Base-by-base conservation (phyloP, 2,113 vertebrate species). In the Ameiurus melas region DNA sequence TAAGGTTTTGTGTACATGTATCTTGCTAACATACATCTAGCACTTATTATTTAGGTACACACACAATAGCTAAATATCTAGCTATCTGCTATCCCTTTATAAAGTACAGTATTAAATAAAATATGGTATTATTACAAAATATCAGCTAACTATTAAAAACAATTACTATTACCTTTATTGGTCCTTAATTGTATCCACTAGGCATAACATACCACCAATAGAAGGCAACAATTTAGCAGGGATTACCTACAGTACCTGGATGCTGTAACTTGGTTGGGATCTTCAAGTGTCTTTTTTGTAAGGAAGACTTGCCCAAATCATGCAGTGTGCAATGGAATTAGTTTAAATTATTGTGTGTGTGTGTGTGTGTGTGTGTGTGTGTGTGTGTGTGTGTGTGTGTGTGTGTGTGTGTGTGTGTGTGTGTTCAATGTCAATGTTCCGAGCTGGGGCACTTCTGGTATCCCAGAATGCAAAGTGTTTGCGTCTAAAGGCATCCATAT, bases 391-490 rank as follows among this genome's bases (percentile, higher is more conserved):
- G 27, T 79, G 33, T 73, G 70, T 73, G 70, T 20, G 33, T 68
- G 64, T 30, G n/a, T 68, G 13, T n/a, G 10, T 66, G 62, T n/a
- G 62, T 33, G 66, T 0, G 27, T n/a, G 62, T 13, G 27, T 64
- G 22, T 3, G n/a, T n/a, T n/a, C n/a, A n/a, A n/a, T 55, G 55
- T 55, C 51, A 19, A 13, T 3, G 3, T 79, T 27, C 47, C 16
- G 27, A 57, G 51, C 86, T 80, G 85, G 51, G 51, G 51, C 47
- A 79, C 90, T 90, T 64, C 90, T 83, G 84, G 71, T 88, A 91
- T 93, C 90, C 53, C 62, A 86, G 85, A 93, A 92, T 89, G 92
- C 84, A 85, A 92, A 93, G 91, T 84, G 90, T 91, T 91, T 91
- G 89, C 86, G 10, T 93, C 90, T 93, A 71, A 80, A 91, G 92